These are phyloP conservation scores for Meleagris gallopavo DNA, from an alignment of 2,113 vertebrate genomes.

Conservation along the genomic window DNA sequence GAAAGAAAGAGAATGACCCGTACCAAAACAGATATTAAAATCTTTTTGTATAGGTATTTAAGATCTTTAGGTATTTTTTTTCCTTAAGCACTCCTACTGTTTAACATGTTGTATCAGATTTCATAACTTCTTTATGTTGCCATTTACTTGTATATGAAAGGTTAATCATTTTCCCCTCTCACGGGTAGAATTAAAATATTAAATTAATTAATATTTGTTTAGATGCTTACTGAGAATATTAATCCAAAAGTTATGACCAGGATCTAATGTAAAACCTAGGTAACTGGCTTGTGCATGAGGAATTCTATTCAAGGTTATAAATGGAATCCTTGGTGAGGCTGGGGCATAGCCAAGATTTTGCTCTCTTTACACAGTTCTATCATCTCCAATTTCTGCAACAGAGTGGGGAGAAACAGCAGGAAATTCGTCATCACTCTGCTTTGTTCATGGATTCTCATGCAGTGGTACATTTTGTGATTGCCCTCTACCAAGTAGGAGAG, in stretches of 20 bases:
- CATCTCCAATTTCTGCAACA: rapidly evolving
- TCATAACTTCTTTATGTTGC: not conserved
- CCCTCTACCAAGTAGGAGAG: not conserved
- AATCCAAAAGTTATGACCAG: not conserved
- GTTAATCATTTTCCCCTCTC: not conserved
- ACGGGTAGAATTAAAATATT: rapidly evolving
- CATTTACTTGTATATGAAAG: not conserved
- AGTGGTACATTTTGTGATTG: not conserved
- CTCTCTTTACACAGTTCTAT: not conserved
- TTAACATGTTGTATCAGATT: not conserved
- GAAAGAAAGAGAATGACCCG: not conserved
- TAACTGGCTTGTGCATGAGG: not conserved
- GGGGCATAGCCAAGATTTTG: not conserved
- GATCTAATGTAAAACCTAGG: not conserved
- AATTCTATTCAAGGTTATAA: not conserved
- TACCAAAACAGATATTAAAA: not conserved
- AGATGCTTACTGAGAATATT: not conserved
- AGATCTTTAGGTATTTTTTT: not conserved
- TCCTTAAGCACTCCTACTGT: not conserved
- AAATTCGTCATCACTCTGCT: not conserved
- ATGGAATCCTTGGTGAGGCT: not conserved
- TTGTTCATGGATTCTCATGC: not conserved
- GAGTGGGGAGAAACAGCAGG: not conserved
- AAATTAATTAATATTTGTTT: slow-evolving; percentile 1
- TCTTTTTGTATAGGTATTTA: not conserved